Evolutionary conservation across 2,113 vertebrate genomes (phyloP), one percentile per base, ranked within the genome.

Genomic region (Alexandromys fortis): DNA sequence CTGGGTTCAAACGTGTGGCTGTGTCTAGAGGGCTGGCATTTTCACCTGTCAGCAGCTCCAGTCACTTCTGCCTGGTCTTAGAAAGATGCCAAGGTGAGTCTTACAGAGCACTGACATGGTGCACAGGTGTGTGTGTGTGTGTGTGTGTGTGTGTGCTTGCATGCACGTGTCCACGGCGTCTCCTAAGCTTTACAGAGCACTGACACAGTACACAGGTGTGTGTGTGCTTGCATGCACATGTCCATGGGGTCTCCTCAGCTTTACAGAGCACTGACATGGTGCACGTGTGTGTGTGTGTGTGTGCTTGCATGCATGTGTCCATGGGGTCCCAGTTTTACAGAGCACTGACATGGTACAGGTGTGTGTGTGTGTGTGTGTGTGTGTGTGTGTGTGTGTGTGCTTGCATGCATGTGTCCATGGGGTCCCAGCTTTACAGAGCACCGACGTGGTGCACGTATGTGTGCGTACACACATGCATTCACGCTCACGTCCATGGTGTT

Each of bases 21-120:
- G 13, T 61, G 73, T 68, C 52, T 86, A 92, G 70, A 92, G 26
- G 81, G 47, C 68, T 82, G 75, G 82, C 33, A 86, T 94, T 97
- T 95, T 95, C 13, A 30, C 90, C 73, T 88, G 87, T 95, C 52
- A 97, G 49, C 21, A 81, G 76, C 81, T 96, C 33, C 96, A 42
- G 94, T 89, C 45, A 68, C 24, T 73, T 81, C 21, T 85, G 77
- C 26, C 33, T 55, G 42, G 22, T 89, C 45, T 94, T 73, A 83
- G 72, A 93, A 96, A 94, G 61, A 86, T 30, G 22, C 13, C 55
- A 89, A 96, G 82, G 67, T 52, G 91, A 92, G 72, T 3, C 45
- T 93, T n/a, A 77, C 0, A 45, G 63, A 72, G 11, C 5, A 19
- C 42, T 33, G 45, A 76, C 33, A 19, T 16, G 12, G n/a, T 55